phyloP scores from a whole-genome alignment of 2,888 invertebrate species.

The Pandemis cinnamomeana region DNA sequence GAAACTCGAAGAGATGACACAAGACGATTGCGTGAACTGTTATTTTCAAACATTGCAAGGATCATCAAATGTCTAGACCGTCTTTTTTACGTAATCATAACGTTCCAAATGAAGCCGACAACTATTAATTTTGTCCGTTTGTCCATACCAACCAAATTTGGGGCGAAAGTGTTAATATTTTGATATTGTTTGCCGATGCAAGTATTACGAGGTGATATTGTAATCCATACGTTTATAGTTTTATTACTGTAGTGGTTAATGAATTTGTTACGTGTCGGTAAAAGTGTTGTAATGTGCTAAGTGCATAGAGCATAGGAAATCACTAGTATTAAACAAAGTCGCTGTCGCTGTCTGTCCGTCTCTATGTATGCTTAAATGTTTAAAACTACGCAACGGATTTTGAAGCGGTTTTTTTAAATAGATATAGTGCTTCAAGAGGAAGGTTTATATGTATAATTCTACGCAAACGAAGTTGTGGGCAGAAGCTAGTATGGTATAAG shows the following conservation, averaged over 20 bases:
- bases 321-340: too few species aligned
- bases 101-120: background rate
- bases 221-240: conserved; percentile 6
- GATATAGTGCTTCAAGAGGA: too few species aligned
- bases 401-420: too few species aligned
- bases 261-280: background rate
- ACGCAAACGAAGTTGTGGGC: too few species aligned
- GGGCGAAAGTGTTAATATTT: conserved; percentile 13
- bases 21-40: background rate
- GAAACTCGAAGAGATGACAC: background rate
- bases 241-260: background rate
- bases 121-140: background rate
- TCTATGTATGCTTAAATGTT: too few species aligned
- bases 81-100: background rate
- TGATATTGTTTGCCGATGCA: background rate
- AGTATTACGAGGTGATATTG: background rate
- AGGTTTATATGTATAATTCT: too few species aligned
- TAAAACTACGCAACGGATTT: too few species aligned
- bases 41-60: background rate
- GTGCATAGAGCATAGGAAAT: background rate
- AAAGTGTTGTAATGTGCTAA: background rate
- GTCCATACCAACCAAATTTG: background rate
- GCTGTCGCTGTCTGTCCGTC: too few species aligned
- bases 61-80: background rate
- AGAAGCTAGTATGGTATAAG: too few species aligned